A percentile compares a stretch with the other conserved stretches of the same genome.
These are phyloP conservation scores for Luffia ferchaultella DNA, from an alignment of 2,888 invertebrate species.

Conservation along the genomic window DNA sequence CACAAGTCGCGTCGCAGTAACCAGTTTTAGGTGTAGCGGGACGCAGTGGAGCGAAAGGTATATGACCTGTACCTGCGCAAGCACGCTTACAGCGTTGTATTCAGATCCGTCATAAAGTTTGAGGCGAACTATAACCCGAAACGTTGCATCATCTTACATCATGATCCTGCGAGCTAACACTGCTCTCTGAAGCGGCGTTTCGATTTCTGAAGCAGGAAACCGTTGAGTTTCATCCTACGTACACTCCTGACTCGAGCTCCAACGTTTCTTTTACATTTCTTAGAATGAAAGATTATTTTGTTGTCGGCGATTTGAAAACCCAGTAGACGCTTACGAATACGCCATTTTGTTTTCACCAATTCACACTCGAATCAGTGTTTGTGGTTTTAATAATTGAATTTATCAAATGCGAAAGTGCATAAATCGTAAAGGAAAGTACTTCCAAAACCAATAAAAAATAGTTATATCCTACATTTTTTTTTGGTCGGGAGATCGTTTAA, in stretches of 20 bases:
- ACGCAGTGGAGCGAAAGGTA: no score
- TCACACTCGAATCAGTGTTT: neutral
- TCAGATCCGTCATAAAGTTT: no score
- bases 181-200: neutral
- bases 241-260: neutral
- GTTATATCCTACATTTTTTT: neutral
- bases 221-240: neutral
- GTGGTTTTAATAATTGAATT: neutral
- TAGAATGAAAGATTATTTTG: neutral
- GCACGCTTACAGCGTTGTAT: no score
- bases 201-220: neutral
- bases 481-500: no score
- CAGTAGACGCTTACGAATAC: neutral
- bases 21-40: no score
- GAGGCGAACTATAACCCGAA: neutral
- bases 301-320: neutral
- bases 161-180: neutral
- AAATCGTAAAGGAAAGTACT: neutral
- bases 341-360: neutral
- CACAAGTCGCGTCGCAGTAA: no score
- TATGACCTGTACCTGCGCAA: no score
- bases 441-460: neutral
- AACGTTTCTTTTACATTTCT: neutral
- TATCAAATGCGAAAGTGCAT: neutral
- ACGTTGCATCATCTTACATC: neutral